These are phyloP conservation scores for Heliconius hermathena DNA, from an alignment of 1,140 invertebrate genomes.

Conservation along the genomic window DNA sequence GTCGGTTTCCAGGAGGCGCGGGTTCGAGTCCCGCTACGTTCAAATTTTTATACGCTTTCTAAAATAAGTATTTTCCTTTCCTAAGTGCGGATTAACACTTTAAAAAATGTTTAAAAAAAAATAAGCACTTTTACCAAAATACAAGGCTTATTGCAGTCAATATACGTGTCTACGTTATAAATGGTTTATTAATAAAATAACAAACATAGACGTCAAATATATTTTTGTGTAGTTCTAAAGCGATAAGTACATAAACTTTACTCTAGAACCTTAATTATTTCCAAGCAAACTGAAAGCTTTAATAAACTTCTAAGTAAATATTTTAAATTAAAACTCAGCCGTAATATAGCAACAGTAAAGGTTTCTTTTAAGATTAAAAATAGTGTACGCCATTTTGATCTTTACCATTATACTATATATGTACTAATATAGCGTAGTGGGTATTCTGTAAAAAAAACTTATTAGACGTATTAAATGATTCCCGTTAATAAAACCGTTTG, in stretches of 20 bases:
- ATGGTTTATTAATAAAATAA: not conserved
- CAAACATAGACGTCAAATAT: not conserved
- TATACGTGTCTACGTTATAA: no score
- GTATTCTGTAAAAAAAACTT: not conserved
- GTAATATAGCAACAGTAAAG: not conserved
- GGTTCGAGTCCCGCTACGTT: no score
- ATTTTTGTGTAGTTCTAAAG: not conserved
- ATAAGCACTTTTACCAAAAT: no score
- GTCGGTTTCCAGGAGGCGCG: no score
- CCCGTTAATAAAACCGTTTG: constrained; percentile 15
- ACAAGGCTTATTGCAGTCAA: no score
- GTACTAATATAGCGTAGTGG: not conserved
- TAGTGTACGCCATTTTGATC: not conserved
- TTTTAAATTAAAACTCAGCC: constrained; percentile 13
- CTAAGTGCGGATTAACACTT: no score
- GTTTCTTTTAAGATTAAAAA: constrained; percentile 3
- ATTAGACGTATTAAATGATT: not conserved
- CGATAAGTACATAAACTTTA: not conserved
- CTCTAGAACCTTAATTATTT: not conserved
- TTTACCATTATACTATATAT: not conserved
- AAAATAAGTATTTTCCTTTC: no score
- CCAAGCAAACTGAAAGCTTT: constrained; percentile 9
- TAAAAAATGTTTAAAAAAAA: no score
- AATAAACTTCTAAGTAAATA: not conserved
- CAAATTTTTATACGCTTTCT: no score